phyloP scores from a whole-genome alignment of 1,140 invertebrate genomes.

The Magallana ariakensis region DNA sequence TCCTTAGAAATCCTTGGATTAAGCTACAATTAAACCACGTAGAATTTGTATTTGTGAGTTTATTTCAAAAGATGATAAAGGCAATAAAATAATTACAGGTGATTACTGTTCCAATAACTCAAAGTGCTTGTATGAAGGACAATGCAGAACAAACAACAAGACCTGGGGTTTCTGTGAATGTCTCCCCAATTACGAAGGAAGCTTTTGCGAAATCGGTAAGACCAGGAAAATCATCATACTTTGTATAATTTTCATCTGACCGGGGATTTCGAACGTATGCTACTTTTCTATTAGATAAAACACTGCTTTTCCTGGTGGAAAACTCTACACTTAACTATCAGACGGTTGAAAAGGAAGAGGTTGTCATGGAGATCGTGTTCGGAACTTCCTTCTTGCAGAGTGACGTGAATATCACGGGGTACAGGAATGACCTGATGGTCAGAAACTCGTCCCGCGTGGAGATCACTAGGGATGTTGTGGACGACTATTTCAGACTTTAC shows the following conservation, averaged over 20 bases:
- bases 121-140: neutral
- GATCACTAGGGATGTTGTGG: neutral
- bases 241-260: no score
- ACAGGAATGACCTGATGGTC: neutral
- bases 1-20: no score
- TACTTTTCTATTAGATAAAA: neutral
- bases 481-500: neutral
- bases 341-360: neutral
- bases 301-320: neutral
- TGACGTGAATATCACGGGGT: neutral
- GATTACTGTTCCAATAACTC: neutral
- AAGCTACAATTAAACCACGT: no score
- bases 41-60: no score
- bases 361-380: neutral
- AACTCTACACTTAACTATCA: neutral
- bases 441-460: neutral
- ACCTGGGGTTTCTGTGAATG: neutral
- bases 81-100: neutral
- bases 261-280: no score
- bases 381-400: neutral
- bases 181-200: neutral
- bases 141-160: neutral
- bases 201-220: constrained; percentile 3
- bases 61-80: no score
- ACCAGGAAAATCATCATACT: no score